Conservation (phyloP, 2,797 vertebrate genomes). For the Phrynocephalus forsythii region DNA sequence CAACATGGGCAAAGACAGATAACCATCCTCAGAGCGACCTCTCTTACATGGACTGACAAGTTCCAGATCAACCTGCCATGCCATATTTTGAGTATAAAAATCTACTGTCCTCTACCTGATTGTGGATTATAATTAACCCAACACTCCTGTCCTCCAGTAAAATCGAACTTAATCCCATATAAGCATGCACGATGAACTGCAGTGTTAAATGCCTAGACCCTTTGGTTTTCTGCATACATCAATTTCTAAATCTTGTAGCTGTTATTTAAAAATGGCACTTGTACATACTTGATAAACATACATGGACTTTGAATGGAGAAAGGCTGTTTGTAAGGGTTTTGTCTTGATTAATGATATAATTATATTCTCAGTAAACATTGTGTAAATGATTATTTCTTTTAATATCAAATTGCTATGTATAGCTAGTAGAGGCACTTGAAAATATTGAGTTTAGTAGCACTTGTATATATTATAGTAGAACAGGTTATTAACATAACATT, state of each 20-base stretch:
- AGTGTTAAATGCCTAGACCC: not conserved
- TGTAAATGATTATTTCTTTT: slow-evolving; percentile 53
- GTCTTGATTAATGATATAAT: slow-evolving; percentile 69
- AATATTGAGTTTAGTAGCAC: not conserved
- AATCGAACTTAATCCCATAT: not conserved
- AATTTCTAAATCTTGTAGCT: not conserved
- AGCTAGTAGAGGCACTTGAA: not conserved
- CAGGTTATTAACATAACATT: not conserved
- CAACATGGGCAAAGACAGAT: not conserved
- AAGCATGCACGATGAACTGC: not conserved
- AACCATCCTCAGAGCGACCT: not conserved
- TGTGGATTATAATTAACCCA: not conserved
- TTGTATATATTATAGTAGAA: not conserved
- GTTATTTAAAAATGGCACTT: not conserved
- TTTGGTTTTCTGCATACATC: not conserved
- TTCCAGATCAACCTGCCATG: not conserved
- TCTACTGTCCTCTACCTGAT: not conserved
- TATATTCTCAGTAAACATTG: slow-evolving; percentile 58
- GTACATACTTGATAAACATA: slow-evolving; percentile 2
- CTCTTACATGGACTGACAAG: not conserved
- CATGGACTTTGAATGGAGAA: slow-evolving; percentile 37
- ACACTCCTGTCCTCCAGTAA: too few relatives aligned
- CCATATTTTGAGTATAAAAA: not conserved
- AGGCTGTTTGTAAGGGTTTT: slow-evolving; percentile 53
- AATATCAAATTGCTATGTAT: slow-evolving; percentile 7